phyloP scores from a whole-genome alignment of 2,888 invertebrate species.

The Habrosyne pyritoides region DNA sequence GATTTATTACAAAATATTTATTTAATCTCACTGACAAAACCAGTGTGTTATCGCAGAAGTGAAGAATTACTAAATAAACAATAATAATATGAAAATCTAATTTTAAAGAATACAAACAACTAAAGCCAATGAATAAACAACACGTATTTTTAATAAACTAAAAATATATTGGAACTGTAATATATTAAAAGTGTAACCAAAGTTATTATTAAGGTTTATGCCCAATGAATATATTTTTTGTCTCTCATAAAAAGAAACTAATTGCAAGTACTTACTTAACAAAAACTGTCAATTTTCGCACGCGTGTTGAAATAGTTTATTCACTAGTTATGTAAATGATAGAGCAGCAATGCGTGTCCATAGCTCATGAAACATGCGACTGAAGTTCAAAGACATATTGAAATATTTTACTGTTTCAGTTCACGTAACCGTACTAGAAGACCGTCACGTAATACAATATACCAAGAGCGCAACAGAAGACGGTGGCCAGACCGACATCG shows the following conservation, averaged over 20 bases:
- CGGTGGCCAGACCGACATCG: slow-evolving; percentile 55
- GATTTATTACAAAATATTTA: no score
- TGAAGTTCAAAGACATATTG: slow-evolving; percentile 54
- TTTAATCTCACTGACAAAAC: no score
- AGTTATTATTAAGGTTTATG: neutral
- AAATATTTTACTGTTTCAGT: slow-evolving; percentile 44
- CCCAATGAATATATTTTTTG: neutral
- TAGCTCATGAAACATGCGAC: slow-evolving; percentile 35
- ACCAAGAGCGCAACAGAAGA: slow-evolving; percentile 63
- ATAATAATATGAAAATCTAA: no score
- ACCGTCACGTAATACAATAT: slow-evolving; percentile 54
- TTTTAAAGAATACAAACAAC: no score
- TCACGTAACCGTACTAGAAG: slow-evolving; percentile 55
- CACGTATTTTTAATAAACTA: no score
- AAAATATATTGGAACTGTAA: no score
- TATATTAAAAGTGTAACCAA: no score
- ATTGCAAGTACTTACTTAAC: neutral
- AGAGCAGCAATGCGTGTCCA: slow-evolving; percentile 38
- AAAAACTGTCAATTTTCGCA: neutral
- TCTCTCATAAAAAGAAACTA: neutral
- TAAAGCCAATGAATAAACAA: no score
- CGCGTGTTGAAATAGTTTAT: neutral
- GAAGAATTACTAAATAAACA: no score
- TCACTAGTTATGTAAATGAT: slow-evolving; percentile 16
- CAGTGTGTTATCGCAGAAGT: no score